Evolutionary conservation across 2,797 vertebrate species (phyloP), one percentile per base, ranked within the genome.

Genomic region (Mionectes olivaceus): DNA sequence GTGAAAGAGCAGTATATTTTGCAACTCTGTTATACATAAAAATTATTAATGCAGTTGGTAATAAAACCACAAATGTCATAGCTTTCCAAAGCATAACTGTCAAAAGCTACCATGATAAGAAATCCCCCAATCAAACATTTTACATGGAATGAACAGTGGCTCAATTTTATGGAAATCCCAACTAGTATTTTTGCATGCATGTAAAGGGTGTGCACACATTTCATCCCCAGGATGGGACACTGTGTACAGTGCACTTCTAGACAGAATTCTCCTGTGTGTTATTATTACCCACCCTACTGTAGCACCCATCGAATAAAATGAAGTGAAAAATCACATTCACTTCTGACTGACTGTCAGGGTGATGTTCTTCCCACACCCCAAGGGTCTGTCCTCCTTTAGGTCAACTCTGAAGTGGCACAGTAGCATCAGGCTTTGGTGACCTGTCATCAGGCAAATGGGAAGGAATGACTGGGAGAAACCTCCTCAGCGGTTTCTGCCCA

Each of bases 201-300:
- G 4, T 69, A 44, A 68, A 77, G 8, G 7, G 14, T 22, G 25
- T 49, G 23, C 3, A 32, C 4, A 35, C 3, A 28, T 89, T 60
- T 44, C 41, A 73, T n/a, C 39, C 59, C 68, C 27, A 5, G 0
- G 4, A 15, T 19, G 33, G 49, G 6, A 73, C 46, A 67, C 21
- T 47, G 43, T 0, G 2, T 18, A 44, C 13, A 21, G 9, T 41
- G 13, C 17, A 55, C 2, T 73, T 47, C 35, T 56, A 91, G 41
- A 9, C 43, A 70, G 41, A 22, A 67, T 28, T 46, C 18, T 81
- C 30, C n/a, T 71, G 30, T 0, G 0, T 46, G 22, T 61, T 15
- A n/a, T 49, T 28, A 57, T 35, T 33, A 83, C 12, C 27, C 19
- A 41, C 11, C 3, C 18, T 18, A 30, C 2, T 3, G 19, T 10